phyloP scores from a whole-genome alignment of 2,113 vertebrate genomes.

The Brachionichthys hirsutus region DNA sequence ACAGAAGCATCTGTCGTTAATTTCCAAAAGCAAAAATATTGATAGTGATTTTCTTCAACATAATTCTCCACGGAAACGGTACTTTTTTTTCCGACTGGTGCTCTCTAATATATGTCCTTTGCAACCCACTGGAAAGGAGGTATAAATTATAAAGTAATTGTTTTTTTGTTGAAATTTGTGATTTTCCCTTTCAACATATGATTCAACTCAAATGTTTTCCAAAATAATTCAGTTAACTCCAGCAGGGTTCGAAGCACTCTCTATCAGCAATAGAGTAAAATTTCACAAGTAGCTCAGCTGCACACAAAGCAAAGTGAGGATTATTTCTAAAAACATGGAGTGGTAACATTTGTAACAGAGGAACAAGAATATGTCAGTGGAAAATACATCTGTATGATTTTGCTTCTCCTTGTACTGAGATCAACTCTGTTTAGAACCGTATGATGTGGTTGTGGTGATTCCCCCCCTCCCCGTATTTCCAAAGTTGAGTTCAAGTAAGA shows the following conservation, averaged over 20 bases:
- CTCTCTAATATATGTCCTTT: conserved; percentile 53
- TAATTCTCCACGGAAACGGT: conserved; percentile 32
- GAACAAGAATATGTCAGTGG: too few species aligned
- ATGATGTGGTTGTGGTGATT: too few species aligned
- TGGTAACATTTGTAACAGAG: conserved; percentile 9
- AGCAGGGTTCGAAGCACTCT: conserved; percentile 54
- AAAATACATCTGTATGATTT: background rate
- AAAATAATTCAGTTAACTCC: conserved; percentile 53
- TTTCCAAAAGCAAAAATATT: background rate
- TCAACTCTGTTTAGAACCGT: too few species aligned
- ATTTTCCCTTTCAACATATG: conserved; percentile 32
- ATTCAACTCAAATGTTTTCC: conserved; percentile 47
- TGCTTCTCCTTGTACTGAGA: background rate
- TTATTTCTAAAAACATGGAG: conserved; percentile 28
- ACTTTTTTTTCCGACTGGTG: conserved; percentile 33
- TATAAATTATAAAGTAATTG: conserved; percentile 41
- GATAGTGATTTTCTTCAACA: conserved; percentile 41
- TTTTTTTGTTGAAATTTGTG: conserved; percentile 27
- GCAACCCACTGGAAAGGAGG: conserved; percentile 47
- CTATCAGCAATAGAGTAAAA: conserved; percentile 57
- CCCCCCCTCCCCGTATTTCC: background rate
- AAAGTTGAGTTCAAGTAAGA: background rate
- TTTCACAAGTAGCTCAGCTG: conserved; percentile 43
- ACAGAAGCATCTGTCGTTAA: too few species aligned
- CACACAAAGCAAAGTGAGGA: conserved; percentile 9